Evolutionary conservation across 1,140 invertebrate genomes (phyloP).

Genomic region (Pseudoatta argentina): DNA sequence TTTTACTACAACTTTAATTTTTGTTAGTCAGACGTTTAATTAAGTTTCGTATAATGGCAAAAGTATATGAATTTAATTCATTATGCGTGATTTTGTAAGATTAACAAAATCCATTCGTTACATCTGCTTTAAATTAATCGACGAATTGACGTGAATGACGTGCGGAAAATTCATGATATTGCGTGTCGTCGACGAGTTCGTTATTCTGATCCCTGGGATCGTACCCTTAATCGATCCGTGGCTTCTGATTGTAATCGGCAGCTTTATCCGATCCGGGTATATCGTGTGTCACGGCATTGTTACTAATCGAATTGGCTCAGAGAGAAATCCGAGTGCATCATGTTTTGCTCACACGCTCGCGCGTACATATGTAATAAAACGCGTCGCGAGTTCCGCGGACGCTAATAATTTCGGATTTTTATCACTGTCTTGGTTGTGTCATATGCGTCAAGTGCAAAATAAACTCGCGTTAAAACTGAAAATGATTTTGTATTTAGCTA

Average conservation of each 20-base stretch:
- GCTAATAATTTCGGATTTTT: constrained; percentile 43
- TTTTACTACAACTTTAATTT: background rate
- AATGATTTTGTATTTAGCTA: background rate
- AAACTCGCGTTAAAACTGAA: background rate
- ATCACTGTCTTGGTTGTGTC: background rate
- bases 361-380: constrained; percentile 33
- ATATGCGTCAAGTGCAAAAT: background rate
- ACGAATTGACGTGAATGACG: background rate
- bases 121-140: constrained; percentile 40
- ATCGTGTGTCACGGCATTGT: constrained; percentile 44
- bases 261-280: constrained; percentile 34
- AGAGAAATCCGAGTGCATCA: constrained; percentile 31
- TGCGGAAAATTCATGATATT: constrained; percentile 18
- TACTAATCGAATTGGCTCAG: constrained; percentile 29
- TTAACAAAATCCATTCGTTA: background rate
- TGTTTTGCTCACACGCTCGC: constrained; percentile 7
- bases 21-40: background rate
- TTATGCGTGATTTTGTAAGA: background rate
- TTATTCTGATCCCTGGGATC: constrained; percentile 9
- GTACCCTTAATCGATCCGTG: constrained; percentile 33
- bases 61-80: background rate
- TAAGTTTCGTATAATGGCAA: background rate
- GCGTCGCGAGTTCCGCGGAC: background rate
- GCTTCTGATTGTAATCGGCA: constrained; percentile 53
- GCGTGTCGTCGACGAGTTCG: background rate